These are phyloP conservation scores for Lathamus discolor DNA, from an alignment of 2,113 vertebrate genomes.

Conservation along the genomic window DNA sequence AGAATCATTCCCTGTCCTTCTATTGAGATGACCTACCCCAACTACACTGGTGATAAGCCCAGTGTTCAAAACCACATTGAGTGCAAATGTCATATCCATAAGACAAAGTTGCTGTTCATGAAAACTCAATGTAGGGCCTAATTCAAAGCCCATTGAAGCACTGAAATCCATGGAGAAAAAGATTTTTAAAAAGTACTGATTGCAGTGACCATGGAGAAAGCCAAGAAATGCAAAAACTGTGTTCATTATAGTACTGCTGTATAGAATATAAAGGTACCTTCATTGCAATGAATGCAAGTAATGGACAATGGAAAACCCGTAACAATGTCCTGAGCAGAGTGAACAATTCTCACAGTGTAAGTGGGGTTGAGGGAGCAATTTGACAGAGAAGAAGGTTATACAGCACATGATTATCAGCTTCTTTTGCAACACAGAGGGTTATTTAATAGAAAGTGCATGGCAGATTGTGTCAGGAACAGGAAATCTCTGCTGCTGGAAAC, in stretches of 20 bases:
- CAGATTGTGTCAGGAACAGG: background rate
- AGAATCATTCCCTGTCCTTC: background rate
- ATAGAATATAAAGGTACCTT: background rate
- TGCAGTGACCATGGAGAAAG: background rate
- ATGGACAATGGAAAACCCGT: background rate
- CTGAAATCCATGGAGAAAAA: background rate
- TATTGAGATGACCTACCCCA: background rate
- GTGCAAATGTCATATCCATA: background rate
- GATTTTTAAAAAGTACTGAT: background rate
- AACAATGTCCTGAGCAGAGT: background rate
- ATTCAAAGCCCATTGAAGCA: background rate
- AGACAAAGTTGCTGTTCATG: background rate
- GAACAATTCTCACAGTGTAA: background rate
- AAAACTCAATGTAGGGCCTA: background rate
- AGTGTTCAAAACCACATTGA: background rate
- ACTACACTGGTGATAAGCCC: background rate
- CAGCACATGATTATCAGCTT: slow-evolving; percentile 1
- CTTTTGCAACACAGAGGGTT: background rate
- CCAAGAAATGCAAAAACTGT: background rate
- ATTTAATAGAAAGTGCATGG: background rate
- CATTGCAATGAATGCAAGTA: background rate
- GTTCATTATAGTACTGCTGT: background rate
- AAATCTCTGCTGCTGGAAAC: background rate
- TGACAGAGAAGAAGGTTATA: background rate
- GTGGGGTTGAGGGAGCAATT: background rate